Conservation (phyloP, 1,140 invertebrate species). For the Stegodyphus mimosarum region DNA sequence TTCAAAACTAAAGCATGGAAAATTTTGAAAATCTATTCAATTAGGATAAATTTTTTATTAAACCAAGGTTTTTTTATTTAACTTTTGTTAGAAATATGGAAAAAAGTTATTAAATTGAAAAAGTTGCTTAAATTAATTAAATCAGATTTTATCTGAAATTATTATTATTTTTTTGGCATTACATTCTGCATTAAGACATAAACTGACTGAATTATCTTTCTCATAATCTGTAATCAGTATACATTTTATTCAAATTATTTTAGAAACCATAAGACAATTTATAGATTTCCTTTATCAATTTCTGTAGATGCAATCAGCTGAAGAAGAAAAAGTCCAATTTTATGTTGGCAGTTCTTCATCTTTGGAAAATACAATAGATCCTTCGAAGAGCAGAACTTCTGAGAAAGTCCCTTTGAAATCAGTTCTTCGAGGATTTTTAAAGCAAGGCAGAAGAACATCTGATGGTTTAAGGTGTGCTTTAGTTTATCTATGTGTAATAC, state of each 20-base stretch:
- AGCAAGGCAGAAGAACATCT: conserved; percentile 44
- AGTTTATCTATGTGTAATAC: no score
- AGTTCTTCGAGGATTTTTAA: conserved; percentile 13
- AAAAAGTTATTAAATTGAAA: neutral
- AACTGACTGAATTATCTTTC: neutral
- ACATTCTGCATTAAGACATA: neutral
- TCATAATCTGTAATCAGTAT: conserved; percentile 1
- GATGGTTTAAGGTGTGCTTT: conserved; percentile 62
- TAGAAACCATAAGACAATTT: neutral
- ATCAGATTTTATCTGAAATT: no score
- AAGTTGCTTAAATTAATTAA: neutral
- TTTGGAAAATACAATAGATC: conserved; percentile 11
- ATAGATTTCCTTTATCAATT: neutral
- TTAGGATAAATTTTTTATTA: no score
- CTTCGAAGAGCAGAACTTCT: neutral
- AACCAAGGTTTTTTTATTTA: no score
- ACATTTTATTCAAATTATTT: conserved; percentile 12
- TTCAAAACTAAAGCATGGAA: no score
- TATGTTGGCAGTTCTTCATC: conserved; percentile 46
- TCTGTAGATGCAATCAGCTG: neutral
- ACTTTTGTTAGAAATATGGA: no score
- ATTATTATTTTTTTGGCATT: no score
- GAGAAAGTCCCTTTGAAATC: conserved; percentile 22
- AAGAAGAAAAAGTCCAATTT: conserved; percentile 54
- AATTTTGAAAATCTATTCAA: no score